Conservation (phyloP, 2,113 vertebrate genomes). For the Cebidichthys violaceus region DNA sequence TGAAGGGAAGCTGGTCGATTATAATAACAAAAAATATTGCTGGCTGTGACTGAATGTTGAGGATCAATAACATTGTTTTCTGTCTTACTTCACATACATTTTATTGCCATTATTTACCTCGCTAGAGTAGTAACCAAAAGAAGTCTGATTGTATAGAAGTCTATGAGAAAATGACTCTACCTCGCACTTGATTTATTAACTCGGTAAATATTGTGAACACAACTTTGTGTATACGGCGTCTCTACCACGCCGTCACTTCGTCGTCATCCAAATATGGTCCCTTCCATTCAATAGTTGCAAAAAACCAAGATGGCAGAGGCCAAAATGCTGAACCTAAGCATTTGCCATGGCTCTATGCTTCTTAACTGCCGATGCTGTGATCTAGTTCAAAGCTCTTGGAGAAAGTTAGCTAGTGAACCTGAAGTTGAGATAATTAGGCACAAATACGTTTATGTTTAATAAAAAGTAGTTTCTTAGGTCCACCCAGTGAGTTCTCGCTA, state of each 20-base stretch:
- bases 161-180: neutral
- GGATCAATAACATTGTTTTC: slow-evolving; percentile 3
- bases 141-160: neutral
- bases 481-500: neutral
- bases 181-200: neutral
- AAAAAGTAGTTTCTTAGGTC: neutral
- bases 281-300: neutral
- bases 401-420: neutral
- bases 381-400: neutral
- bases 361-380: neutral
- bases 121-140: neutral
- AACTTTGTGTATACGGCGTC: neutral
- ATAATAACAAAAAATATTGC: neutral
- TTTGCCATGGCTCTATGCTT: neutral
- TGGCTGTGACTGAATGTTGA: neutral
- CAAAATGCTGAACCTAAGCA: neutral
- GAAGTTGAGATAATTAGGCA: neutral
- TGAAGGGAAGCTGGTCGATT: slow-evolving; percentile 1
- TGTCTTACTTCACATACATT: neutral
- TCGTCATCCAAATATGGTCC: neutral
- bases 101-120: neutral
- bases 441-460: neutral
- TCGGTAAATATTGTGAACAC: neutral
- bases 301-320: neutral
- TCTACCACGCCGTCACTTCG: too few relatives aligned